Conservation (phyloP, 2,888 invertebrate genomes). For the Eueremaeus valkanovi region DNA sequence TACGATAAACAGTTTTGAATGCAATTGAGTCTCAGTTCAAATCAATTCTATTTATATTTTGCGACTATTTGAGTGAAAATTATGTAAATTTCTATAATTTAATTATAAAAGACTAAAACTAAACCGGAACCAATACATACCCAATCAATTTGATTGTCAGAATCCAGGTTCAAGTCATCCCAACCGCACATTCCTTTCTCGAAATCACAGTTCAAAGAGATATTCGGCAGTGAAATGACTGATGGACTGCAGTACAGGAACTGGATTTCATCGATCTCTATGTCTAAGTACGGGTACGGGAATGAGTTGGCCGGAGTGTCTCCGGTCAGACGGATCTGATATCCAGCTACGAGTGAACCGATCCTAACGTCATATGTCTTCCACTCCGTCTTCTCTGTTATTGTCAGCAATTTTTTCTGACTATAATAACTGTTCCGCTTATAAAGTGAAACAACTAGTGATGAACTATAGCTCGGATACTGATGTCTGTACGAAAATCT, state of each 20-base stretch:
- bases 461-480: neutral
- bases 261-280: slow-evolving; percentile 27
- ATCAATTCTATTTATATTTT: too few relatives aligned
- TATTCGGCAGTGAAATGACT: too few relatives aligned
- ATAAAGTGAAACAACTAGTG: neutral
- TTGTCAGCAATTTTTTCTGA: neutral
- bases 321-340: neutral
- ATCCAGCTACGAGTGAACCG: neutral
- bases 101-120: too few relatives aligned
- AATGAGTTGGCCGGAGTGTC: neutral
- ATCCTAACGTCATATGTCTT: neutral
- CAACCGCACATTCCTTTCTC: too few relatives aligned
- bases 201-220: too few relatives aligned
- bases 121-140: too few relatives aligned
- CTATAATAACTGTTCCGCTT: neutral
- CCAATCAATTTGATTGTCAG: too few relatives aligned
- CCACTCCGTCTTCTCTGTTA: neutral
- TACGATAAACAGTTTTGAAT: too few relatives aligned
- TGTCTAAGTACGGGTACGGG: neutral
- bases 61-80: too few relatives aligned
- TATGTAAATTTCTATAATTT: too few relatives aligned
- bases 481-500: neutral
- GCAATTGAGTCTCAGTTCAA: too few relatives aligned
- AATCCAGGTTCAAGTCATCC: too few relatives aligned
- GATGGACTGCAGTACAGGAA: slow-evolving; percentile 23